Base-by-base conservation (phyloP, 2,888 invertebrate species). In the Parnassius orleans region DNA sequence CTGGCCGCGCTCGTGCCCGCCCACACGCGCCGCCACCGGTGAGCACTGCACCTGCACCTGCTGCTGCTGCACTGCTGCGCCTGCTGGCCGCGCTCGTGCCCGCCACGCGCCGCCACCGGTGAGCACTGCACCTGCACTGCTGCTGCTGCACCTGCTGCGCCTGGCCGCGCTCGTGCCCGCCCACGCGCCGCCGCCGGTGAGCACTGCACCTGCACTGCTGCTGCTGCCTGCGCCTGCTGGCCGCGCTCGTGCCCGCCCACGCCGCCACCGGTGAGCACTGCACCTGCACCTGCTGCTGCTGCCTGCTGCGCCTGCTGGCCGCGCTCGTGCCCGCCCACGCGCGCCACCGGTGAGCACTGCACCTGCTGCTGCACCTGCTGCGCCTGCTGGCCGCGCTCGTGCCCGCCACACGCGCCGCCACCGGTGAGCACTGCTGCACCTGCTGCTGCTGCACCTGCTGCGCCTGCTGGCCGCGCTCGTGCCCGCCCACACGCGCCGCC, bases 11-110 rank as follows among this genome's bases (percentile, higher is more conserved):
- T 19, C 15, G 15, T 2, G 15, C 15, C 15, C 15, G 15, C 15
- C 15, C 1, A 2, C 15, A 19, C 15, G 15, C 15, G 15, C 15
- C 81, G 84, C 74, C 88, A 43, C 7, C 94, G 95, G 66, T 95
- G 95, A 41, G 94, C 95, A 42, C 92, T 12, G 46, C 46, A n/a
- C 46, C 46, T 46, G 46, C 46, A 1, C 1, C 94, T 80, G 92
- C 94, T 15, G 93, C 94, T 97, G 90, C 92, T 97, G 48, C 94
- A 94, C 72, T 94, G 95, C 66, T 95, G 95, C 42, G 93, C 95
- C 43, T 92, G 93, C 67, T 94, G 94, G 76, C 92, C 96, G 58
- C 93, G 95, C 69, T 94, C 95, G 69, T 96, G 89, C 90, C 80
- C 10, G 19, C 2, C 33, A 33, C 12, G 24, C 52, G n/a, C 52